These are phyloP conservation scores for Bruchidius siliquastri DNA, from an alignment of 2,888 invertebrate species.

Conservation along the genomic window DNA sequence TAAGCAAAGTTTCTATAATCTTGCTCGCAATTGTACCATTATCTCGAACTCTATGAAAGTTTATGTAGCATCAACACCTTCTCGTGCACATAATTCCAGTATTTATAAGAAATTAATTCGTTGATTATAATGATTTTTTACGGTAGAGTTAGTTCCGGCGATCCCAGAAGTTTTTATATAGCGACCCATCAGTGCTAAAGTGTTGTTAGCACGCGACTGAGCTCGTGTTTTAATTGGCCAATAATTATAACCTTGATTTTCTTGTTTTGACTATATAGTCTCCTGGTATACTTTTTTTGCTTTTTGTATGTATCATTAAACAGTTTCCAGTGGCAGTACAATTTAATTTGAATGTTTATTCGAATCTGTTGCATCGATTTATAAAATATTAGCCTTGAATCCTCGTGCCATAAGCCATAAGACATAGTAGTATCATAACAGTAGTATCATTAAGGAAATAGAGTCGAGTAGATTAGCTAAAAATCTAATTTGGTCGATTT, in stretches of 20 bases:
- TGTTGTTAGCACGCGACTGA: neutral
- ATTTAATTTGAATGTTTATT: neutral
- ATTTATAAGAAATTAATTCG: neutral
- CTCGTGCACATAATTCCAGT: neutral
- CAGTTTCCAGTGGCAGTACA: neutral
- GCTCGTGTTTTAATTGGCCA: neutral
- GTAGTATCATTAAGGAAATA: no score
- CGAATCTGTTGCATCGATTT: no score
- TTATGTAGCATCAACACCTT: neutral
- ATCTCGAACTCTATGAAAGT: neutral
- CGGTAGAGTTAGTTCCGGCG: neutral
- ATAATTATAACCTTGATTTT: neutral
- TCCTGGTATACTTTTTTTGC: neutral
- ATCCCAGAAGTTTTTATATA: neutral
- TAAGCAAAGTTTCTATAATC: neutral
- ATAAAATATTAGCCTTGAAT: no score
- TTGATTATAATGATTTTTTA: neutral
- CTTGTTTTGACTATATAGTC: neutral
- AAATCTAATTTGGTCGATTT: no score
- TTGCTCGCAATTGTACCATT: neutral
- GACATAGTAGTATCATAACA: no score
- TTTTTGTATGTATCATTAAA: neutral
- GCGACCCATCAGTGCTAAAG: neutral
- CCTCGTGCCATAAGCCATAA: no score
- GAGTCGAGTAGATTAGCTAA: no score